These are phyloP conservation scores for Dasypolia templi DNA, from an alignment of 2,888 invertebrate genomes.

Conservation along the genomic window DNA sequence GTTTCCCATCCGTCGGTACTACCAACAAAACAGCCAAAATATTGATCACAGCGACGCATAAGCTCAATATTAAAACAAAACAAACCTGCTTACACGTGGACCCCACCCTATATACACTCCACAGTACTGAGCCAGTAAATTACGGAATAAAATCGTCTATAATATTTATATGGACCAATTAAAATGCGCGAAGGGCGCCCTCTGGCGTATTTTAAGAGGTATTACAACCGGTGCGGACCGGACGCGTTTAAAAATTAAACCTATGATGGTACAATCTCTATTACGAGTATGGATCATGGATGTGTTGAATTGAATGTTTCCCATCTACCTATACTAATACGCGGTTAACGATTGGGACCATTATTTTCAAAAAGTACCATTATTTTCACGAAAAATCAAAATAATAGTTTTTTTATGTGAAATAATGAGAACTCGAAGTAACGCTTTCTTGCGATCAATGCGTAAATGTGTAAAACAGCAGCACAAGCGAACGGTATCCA, in stretches of 20 bases:
- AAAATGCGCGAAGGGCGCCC: slow-evolving; percentile 74
- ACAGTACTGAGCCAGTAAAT: slow-evolving; percentile 42
- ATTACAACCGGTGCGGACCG: slow-evolving; percentile 67
- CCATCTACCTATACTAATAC: neutral
- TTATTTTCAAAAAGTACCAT: too few species aligned
- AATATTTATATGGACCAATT: slow-evolving; percentile 78
- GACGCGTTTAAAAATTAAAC: slow-evolving; percentile 77
- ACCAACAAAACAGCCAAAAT: slow-evolving; percentile 26
- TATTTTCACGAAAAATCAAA: too few species aligned
- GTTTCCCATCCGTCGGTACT: neutral
- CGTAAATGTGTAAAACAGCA: too few species aligned
- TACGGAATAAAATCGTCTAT: slow-evolving; percentile 67
- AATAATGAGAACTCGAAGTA: too few species aligned
- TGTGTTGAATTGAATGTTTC: slow-evolving; percentile 15
- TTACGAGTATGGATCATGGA: slow-evolving; percentile 49
- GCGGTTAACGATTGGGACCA: too few species aligned
- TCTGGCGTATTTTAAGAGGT: slow-evolving; percentile 72
- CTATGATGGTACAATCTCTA: slow-evolving; percentile 70
- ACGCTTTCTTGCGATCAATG: too few species aligned
- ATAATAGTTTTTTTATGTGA: too few species aligned
- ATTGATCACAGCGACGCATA: slow-evolving; percentile 25
- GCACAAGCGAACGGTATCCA: too few species aligned
- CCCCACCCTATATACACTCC: slow-evolving; percentile 6
- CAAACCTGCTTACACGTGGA: slow-evolving; percentile 30
- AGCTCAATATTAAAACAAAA: slow-evolving; percentile 29